Conservation (phyloP, 2,888 invertebrate genomes). For the Lepetodrilus schrolli region DNA sequence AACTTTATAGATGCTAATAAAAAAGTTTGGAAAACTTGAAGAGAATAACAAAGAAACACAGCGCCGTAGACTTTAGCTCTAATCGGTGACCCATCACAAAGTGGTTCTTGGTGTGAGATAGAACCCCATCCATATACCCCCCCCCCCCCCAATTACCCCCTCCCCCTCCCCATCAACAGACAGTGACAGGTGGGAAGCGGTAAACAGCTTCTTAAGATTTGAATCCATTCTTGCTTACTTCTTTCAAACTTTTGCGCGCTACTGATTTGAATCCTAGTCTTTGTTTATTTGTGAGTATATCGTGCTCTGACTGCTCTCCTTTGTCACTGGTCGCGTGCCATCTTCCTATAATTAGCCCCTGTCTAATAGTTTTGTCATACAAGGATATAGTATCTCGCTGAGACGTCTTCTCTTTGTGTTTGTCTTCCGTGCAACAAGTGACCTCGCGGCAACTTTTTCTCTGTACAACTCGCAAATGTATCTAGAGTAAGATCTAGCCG, state of each 20-base stretch:
- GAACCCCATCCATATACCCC: background rate
- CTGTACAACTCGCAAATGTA: background rate
- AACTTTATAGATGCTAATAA: too few relatives aligned
- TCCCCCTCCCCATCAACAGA: background rate
- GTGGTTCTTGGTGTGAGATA: too few relatives aligned
- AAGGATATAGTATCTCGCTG: background rate
- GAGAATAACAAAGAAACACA: too few relatives aligned
- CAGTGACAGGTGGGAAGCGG: constrained; percentile 12
- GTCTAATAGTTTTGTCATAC: background rate
- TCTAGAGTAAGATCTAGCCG: too few relatives aligned
- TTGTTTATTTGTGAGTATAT: constrained; percentile 15
- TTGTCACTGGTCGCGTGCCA: constrained; percentile 23
- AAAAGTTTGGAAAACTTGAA: too few relatives aligned
- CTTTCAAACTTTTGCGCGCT: constrained; percentile 23
- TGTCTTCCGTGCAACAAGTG: background rate
- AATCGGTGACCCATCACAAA: background rate
- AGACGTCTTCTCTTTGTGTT: background rate
- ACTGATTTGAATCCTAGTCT: background rate
- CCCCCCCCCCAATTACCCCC: background rate
- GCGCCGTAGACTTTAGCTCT: too few relatives aligned
- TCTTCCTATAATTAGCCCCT: background rate
- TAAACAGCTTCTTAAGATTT: constrained; percentile 8
- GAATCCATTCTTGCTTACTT: constrained; percentile 8
- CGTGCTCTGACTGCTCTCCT: background rate
- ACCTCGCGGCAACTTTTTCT: background rate